Evolutionary conservation across 2,888 invertebrate species (phyloP), one percentile per base, ranked within the genome.

Genomic region (Caenorhabditis afra): DNA sequence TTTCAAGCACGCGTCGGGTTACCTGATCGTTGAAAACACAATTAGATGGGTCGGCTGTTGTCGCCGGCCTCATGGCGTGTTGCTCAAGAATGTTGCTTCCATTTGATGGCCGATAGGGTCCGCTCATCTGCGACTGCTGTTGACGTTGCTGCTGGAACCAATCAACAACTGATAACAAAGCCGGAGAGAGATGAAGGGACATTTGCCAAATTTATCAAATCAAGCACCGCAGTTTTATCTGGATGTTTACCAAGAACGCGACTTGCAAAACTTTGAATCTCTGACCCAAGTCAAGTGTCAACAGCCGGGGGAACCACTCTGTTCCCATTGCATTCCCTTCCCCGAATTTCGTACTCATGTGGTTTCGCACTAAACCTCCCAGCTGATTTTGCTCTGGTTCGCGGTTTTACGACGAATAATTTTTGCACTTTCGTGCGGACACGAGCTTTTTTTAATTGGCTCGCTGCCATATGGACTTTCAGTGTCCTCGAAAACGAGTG

Each of bases 1-100:
- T 62, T 73, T 73, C 73, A 58, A 58, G 73, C 64, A 12, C 16
- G 57, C 18, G 64, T 64, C 73, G 50, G 58, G 64, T 64, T 73
- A 73, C 73, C 73, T 73, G 73, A 57, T 73, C 73, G 73, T 73
- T 64, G 73, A 73, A 64, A 73, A 73, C 73, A 73, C 64, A 64
- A 73, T 73, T 73, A 58, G 73, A 57, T 58, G 73, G 64, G 73
- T 73, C 73, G 73, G 58, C 73, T 73, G 73, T 73, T 73, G 64
- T 73, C 44, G 73, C 58, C 57, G 73, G 73, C 64, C 55, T 64
- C 73, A 73, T 58, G 57, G 73, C 73, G 58, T 73, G 73, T 52
- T 75, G 75, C 75, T 75, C 75, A 35, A 67, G 49, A 49, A 61
- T 75, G 67, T 66, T 74, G 75, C 67, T 75, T 66, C 67, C 61